A percentile compares a stretch with the other conserved stretches of the same genome.
phyloP scores from a whole-genome alignment of 2,888 invertebrate genomes.

The Leptopilina myrica region DNA sequence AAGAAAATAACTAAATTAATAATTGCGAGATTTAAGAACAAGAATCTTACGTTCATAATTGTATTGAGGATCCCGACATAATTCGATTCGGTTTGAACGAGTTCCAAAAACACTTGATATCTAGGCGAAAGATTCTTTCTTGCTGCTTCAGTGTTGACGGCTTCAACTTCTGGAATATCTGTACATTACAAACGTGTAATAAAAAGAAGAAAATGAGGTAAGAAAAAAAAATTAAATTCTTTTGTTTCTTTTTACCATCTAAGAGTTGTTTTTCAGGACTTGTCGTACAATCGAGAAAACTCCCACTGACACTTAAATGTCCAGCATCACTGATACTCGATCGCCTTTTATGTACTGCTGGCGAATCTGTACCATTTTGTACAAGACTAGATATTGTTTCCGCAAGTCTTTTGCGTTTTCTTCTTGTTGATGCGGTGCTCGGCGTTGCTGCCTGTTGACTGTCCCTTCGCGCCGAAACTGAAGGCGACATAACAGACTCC shows the following conservation, averaged over 20 bases:
- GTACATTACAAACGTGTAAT: conserved; percentile 52
- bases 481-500: conserved; percentile 78
- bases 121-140: conserved; percentile 85
- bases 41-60: conserved; percentile 87
- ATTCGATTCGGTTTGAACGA: conserved; percentile 97
- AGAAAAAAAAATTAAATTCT: neutral
- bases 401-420: conserved; percentile 89
- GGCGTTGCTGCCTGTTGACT: conserved; percentile 78
- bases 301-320: conserved; percentile 89
- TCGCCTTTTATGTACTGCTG: conserved; percentile 86
- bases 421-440: conserved; percentile 79
- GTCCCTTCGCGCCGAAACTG: conserved; percentile 54
- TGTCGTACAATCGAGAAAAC: conserved; percentile 92
- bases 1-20: too few species aligned
- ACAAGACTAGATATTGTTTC: conserved; percentile 81
- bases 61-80: conserved; percentile 97
- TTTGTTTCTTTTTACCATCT: conserved; percentile 64
- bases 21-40: neutral
- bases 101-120: conserved; percentile 92
- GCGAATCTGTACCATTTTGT: conserved; percentile 76
- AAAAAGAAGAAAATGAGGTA: conserved; percentile 19
- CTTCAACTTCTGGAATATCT: conserved; percentile 78
- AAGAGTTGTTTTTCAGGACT: conserved; percentile 84
- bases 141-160: conserved; percentile 80
- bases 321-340: conserved; percentile 93